These are phyloP conservation scores for Lepisosteus osseus DNA, from an alignment of 2,113 vertebrate species.

Conservation along the genomic window DNA sequence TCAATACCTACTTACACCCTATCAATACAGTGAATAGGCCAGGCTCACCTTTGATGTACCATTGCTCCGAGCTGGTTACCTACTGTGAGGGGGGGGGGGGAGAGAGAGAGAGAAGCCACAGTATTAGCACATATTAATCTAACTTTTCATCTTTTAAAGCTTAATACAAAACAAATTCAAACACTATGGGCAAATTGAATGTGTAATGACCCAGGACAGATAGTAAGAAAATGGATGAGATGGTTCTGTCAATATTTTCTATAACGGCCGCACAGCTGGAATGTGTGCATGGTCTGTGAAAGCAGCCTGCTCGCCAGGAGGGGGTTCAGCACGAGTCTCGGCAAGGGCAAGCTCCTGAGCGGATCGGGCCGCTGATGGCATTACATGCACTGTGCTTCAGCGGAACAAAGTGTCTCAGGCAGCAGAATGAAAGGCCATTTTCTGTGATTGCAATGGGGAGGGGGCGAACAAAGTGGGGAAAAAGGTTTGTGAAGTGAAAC, in stretches of 20 bases:
- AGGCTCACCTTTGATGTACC: conserved; percentile 97
- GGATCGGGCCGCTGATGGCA: too few relatives aligned
- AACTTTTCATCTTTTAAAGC: conserved; percentile 59
- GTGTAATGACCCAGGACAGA: conserved; percentile 40
- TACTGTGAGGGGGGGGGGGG: conserved; percentile 76
- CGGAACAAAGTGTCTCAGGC: too few relatives aligned
- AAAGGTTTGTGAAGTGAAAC: too few relatives aligned
- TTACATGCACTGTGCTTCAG: too few relatives aligned
- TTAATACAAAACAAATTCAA: conserved; percentile 58
- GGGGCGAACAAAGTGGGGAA: too few relatives aligned
- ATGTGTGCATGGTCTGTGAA: conserved; percentile 40
- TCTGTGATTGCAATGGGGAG: too few relatives aligned
- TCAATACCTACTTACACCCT: conserved; percentile 83
- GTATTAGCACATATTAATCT: conserved; percentile 73
- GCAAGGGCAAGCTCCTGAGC: too few relatives aligned
- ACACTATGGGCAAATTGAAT: conserved; percentile 67
- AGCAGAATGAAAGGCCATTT: too few relatives aligned
- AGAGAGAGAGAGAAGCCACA: conserved; percentile 68
- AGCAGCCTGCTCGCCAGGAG: conserved; percentile 50
- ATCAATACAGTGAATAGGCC: conserved; percentile 66
- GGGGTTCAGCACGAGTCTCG: background rate
- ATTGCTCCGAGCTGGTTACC: conserved; percentile 94
- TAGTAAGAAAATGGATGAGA: conserved; percentile 65
- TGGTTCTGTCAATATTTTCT: conserved; percentile 60
- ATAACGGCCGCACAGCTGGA: conserved; percentile 76